These are phyloP conservation scores for Anabacerthia variegaticeps DNA, from an alignment of 2,797 vertebrate genomes.

Conservation along the genomic window DNA sequence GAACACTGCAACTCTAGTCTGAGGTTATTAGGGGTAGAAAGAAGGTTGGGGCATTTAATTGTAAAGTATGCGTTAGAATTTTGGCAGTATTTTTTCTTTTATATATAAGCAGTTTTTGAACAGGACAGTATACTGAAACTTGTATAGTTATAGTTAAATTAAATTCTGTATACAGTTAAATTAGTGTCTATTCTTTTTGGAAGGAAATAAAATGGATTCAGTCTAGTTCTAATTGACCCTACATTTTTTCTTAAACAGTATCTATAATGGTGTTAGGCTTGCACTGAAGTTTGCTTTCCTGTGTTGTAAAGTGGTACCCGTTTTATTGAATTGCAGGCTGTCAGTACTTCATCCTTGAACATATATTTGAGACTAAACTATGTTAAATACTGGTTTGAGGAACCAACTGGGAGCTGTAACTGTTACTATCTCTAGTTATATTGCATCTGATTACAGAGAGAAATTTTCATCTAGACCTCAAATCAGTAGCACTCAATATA, in stretches of 20 bases:
- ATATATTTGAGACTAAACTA: neutral
- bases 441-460: neutral
- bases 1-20: neutral
- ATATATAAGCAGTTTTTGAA: conserved; percentile 43
- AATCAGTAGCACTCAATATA: neutral
- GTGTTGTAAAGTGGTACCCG: neutral
- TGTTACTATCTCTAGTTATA: neutral
- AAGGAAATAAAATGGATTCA: conserved; percentile 64
- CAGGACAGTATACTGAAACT: conserved; percentile 52
- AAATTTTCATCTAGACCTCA: neutral
- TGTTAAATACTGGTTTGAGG: neutral
- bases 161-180: conserved; percentile 66
- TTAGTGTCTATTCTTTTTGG: conserved; percentile 52
- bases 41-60: conserved; percentile 6
- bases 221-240: conserved; percentile 51
- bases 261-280: neutral
- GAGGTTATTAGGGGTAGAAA: neutral
- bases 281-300: neutral
- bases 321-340: neutral
- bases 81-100: conserved; percentile 43
- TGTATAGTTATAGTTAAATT: conserved; percentile 68
- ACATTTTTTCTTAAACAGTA: conserved; percentile 10
- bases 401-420: neutral
- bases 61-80: conserved; percentile 40
- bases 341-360: neutral